These are phyloP conservation scores for Craseonycteris thonglongyai DNA, from an alignment of 2,113 vertebrate genomes.

Conservation along the genomic window DNA sequence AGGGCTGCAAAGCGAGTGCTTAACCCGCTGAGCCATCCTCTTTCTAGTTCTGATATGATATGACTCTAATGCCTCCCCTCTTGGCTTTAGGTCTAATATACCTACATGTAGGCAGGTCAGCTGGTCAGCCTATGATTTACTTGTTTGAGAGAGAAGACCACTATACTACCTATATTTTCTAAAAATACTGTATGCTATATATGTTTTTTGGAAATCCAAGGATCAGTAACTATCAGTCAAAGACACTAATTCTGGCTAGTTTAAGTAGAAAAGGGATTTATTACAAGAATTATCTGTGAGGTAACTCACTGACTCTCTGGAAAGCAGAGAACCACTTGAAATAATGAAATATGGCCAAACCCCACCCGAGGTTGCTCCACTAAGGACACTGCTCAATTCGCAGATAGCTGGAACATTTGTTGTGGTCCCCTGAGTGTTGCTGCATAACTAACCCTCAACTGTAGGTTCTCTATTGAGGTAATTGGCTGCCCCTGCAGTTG, in stretches of 20 bases:
- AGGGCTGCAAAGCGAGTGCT: too few relatives aligned
- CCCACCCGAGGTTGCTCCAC: background rate
- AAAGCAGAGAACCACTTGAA: background rate
- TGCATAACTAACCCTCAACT: background rate
- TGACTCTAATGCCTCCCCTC: background rate
- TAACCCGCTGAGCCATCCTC: too few relatives aligned
- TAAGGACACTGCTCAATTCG: background rate
- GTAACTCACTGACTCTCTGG: background rate
- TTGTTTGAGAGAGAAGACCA: background rate
- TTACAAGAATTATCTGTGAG: background rate
- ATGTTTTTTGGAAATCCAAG: background rate
- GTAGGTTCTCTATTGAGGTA: background rate
- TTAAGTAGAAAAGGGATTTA: background rate
- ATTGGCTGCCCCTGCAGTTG: background rate
- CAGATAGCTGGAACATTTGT: background rate
- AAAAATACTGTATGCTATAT: background rate
- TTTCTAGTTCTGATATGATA: background rate
- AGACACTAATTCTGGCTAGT: background rate
- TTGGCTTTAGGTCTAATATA: background rate
- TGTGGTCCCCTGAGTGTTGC: background rate
- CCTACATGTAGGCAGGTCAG: background rate
- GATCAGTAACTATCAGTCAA: background rate
- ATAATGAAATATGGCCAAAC: background rate
- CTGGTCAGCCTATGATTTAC: background rate
- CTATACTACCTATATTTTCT: background rate